These are phyloP conservation scores for Epizoanthus illoricatus DNA, from an alignment of 92 coral and sea anemone species.

Conservation along the genomic window DNA sequence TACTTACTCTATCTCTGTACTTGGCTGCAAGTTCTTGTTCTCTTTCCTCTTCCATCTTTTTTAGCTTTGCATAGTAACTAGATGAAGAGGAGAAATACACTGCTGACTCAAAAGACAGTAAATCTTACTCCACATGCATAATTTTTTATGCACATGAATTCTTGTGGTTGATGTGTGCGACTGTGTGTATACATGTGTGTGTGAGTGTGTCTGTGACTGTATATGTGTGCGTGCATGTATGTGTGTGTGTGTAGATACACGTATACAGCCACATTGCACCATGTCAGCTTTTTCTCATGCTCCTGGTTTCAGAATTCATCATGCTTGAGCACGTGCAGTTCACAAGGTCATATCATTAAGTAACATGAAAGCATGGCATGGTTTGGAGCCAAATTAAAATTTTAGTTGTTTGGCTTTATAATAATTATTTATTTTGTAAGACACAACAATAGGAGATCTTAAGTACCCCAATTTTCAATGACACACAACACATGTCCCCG, in stretches of 20 bases:
- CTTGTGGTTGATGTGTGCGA: too few relatives aligned
- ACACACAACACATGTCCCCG: too few relatives aligned
- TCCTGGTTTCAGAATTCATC: not conserved
- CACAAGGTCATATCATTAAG: too few relatives aligned
- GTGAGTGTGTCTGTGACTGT: too few relatives aligned
- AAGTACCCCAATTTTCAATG: too few relatives aligned
- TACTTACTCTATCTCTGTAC: slow-evolving; percentile 93
- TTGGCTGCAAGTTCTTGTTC: slow-evolving; percentile 95
- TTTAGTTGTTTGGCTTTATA: too few relatives aligned
- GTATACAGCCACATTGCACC: not conserved
- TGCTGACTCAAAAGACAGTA: not conserved
- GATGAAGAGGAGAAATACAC: not conserved
- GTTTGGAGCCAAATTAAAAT: too few relatives aligned
- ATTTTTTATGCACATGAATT: not conserved
- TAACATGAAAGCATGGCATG: too few relatives aligned
- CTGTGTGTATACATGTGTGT: too few relatives aligned
- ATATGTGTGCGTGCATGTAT: too few relatives aligned
- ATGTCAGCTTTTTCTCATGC: not conserved
- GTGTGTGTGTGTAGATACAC: not conserved
- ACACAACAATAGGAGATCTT: too few relatives aligned
- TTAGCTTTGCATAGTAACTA: slow-evolving; percentile 98
- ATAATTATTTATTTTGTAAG: too few relatives aligned
- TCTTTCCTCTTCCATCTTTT: slow-evolving; percentile 95
- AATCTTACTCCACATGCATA: not conserved
- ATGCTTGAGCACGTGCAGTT: not conserved